These are phyloP conservation scores for Zaprionus ornatus DNA, from an alignment of 1,140 invertebrate species.

Conservation along the genomic window DNA sequence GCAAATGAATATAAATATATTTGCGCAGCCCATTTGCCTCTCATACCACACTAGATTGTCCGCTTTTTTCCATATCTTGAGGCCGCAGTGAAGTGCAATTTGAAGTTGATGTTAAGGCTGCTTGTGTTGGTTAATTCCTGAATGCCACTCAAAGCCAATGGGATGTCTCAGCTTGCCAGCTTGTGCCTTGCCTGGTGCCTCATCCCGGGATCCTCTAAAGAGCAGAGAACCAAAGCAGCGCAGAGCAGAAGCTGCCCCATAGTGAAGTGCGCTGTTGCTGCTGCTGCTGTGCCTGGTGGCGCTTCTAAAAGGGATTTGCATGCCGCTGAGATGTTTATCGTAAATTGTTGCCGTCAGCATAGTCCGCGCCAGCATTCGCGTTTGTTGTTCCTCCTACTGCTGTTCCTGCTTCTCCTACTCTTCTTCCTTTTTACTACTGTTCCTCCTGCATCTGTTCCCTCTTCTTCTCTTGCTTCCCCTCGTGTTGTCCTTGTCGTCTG, in stretches of 20 bases:
- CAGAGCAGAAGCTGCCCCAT: not conserved
- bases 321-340: conserved; percentile 81
- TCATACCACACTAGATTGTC: not conserved
- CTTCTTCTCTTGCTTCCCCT: not conserved
- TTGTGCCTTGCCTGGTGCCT: conserved; percentile 27
- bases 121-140: conserved; percentile 38
- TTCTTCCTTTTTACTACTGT: not conserved
- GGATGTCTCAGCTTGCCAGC: conserved; percentile 22
- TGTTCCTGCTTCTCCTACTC: conserved; percentile 9
- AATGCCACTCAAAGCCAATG: conserved; percentile 38
- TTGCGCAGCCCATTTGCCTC: not conserved
- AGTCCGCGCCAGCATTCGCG: conserved; percentile 8
- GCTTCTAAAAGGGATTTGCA: conserved; percentile 79
- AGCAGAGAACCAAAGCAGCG: not conserved
- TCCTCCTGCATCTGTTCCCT: not conserved
- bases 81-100: conserved; percentile 24
- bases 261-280: conserved; percentile 56
- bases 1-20: not conserved
- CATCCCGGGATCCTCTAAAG: conserved; percentile 5
- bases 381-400: no score
- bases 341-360: conserved; percentile 71
- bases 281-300: conserved; percentile 38
- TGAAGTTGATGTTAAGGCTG: conserved; percentile 37
- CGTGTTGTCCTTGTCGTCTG: conserved; percentile 49
- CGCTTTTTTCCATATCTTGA: conserved; percentile 4